Evolutionary conservation across 2,113 vertebrate species (phyloP).

Genomic region (Paedocypris sp.): DNA sequence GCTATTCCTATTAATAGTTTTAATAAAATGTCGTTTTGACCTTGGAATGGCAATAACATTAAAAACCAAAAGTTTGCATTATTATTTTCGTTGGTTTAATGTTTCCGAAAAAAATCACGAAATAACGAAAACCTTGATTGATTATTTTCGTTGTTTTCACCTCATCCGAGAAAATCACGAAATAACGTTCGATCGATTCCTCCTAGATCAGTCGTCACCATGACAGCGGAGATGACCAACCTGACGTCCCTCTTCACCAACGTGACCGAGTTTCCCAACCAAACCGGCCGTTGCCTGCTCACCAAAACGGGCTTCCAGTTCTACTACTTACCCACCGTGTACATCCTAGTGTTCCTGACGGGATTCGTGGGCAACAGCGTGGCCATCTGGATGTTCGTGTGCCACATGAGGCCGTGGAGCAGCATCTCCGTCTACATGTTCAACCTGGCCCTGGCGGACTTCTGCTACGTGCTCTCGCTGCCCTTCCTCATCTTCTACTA

Average conservation of each 20-base stretch:
- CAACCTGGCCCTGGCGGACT: conserved; percentile 60
- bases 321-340: conserved; percentile 90
- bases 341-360: conserved; percentile 49
- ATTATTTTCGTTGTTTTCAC: too few species aligned
- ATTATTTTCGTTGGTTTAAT: too few species aligned
- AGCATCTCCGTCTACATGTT: conserved; percentile 48
- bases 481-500: conserved; percentile 67
- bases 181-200: too few species aligned
- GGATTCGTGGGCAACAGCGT: conserved; percentile 41
- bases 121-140: too few species aligned
- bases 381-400: conserved; percentile 15
- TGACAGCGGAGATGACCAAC: conserved; percentile 70
- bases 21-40: too few species aligned
- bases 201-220: conserved; percentile 63
- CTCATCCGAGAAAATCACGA: too few species aligned
- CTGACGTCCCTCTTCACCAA: conserved; percentile 70
- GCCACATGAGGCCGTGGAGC: conserved; percentile 13
- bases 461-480: conserved; percentile 64
- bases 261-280: conserved; percentile 48
- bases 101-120: too few species aligned
- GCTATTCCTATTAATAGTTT: too few species aligned
- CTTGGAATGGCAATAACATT: too few species aligned
- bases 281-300: conserved; percentile 70
- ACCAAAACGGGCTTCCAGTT: conserved; percentile 97
- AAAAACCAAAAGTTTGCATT: too few species aligned